Evolutionary conservation across 2,113 vertebrate species (phyloP).

Genomic region (Catagonus wagneri): DNA sequence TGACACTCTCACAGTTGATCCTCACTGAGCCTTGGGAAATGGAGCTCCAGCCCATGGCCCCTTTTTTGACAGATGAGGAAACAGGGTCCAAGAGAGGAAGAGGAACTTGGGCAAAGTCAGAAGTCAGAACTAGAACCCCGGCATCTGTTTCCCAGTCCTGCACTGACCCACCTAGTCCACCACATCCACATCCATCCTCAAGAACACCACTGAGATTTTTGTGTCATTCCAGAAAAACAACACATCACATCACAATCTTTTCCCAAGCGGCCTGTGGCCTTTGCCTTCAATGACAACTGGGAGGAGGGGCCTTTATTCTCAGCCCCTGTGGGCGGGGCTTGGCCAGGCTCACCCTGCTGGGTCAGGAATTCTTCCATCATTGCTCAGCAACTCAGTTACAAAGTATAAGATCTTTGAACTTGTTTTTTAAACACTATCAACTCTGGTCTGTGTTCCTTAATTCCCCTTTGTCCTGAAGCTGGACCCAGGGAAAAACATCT

Average conservation of each 20-base stretch:
- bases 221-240: background rate
- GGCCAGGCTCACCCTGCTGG: slow-evolving; percentile 77
- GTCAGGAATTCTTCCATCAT: slow-evolving; percentile 83
- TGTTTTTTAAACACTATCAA: slow-evolving; percentile 84
- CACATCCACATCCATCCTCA: background rate
- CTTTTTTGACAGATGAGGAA: background rate
- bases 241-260: background rate
- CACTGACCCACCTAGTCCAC: background rate
- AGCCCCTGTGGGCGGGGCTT: background rate
- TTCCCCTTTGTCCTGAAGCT: slow-evolving; percentile 80
- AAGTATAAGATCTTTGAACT: slow-evolving; percentile 75
- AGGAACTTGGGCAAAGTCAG: background rate
- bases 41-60: background rate
- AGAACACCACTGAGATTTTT: background rate
- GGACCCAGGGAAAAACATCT: slow-evolving; percentile 83
- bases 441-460: slow-evolving; percentile 72
- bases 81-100: background rate
- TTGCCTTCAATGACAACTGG: background rate
- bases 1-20: background rate
- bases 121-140: background rate
- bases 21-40: background rate
- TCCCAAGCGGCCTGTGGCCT: background rate
- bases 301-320: background rate
- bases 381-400: slow-evolving; percentile 79
- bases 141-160: background rate